Percentiles rank a stretch among this genome's conserved stretches.
These are phyloP conservation scores for Labeo catla DNA, from an alignment of 2,113 vertebrate species.

Conservation along the genomic window DNA sequence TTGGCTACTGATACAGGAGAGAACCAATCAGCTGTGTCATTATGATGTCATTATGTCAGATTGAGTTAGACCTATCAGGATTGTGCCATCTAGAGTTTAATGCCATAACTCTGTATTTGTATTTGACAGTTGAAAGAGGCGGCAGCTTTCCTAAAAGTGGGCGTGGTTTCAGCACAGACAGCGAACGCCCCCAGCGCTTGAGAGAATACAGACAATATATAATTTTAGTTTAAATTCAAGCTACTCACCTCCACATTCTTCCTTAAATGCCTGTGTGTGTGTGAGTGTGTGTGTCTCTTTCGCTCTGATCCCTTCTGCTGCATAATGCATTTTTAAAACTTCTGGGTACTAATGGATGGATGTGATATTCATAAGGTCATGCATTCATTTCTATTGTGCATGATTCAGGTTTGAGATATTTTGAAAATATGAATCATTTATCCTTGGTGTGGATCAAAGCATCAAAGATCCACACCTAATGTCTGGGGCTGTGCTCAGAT, in stretches of 20 bases:
- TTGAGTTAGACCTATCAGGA: too few relatives aligned
- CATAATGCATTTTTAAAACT: slow-evolving; percentile 20
- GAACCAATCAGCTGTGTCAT: too few relatives aligned
- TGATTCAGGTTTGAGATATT: slow-evolving; percentile 21
- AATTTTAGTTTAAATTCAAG: neutral
- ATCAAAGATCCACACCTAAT: neutral
- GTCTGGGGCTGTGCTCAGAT: neutral
- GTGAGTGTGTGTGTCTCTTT: neutral
- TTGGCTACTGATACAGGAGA: too few relatives aligned
- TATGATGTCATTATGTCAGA: too few relatives aligned
- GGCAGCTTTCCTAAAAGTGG: too few relatives aligned
- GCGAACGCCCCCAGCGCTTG: too few relatives aligned
- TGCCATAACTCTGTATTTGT: too few relatives aligned
- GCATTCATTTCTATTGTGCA: neutral
- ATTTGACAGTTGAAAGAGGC: too few relatives aligned
- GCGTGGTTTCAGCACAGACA: too few relatives aligned
- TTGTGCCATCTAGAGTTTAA: too few relatives aligned
- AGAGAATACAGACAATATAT: neutral
- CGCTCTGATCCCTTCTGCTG: neutral
- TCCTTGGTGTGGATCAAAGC: slow-evolving; percentile 19
- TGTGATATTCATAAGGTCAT: slow-evolving; percentile 35
- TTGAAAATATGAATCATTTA: slow-evolving; percentile 22
- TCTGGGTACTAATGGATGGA: slow-evolving; percentile 4
- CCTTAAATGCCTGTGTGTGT: neutral
- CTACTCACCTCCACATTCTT: neutral